These are phyloP conservation scores for Sakesphorus luctuosus DNA, from an alignment of 2,113 vertebrate species.

Conservation along the genomic window DNA sequence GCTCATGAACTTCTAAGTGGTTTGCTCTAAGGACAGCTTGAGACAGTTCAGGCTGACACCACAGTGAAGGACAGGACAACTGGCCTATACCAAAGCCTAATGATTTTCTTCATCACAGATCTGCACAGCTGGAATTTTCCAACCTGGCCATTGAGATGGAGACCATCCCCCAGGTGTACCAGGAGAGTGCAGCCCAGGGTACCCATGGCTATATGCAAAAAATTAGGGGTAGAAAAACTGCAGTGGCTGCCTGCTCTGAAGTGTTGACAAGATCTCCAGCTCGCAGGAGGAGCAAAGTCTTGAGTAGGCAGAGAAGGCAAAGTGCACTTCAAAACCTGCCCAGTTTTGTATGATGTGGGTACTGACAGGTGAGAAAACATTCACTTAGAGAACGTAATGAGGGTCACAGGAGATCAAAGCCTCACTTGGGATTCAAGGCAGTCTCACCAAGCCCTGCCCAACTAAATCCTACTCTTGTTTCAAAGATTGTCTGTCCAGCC, in stretches of 20 bases:
- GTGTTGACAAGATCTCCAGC: background rate
- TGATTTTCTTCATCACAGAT: background rate
- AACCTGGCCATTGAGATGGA: background rate
- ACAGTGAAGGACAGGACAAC: background rate
- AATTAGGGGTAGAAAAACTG: background rate
- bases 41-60: background rate
- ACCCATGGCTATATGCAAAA: background rate
- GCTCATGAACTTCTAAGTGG: background rate
- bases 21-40: background rate
- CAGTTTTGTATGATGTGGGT: background rate
- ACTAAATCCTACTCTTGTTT: background rate
- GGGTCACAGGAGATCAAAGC: background rate
- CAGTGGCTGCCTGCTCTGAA: background rate
- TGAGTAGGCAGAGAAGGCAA: background rate
- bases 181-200: background rate
- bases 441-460: background rate
- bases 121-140: background rate
- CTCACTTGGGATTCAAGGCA: background rate
- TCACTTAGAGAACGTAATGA: rapidly evolving
- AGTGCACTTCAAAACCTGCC: background rate
- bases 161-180: rapidly evolving
- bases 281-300: background rate
- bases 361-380: background rate
- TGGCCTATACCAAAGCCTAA: background rate
- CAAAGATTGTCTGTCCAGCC: background rate